Conservation (phyloP, 2,797 vertebrate genomes). For the Labeo calbasu region DNA sequence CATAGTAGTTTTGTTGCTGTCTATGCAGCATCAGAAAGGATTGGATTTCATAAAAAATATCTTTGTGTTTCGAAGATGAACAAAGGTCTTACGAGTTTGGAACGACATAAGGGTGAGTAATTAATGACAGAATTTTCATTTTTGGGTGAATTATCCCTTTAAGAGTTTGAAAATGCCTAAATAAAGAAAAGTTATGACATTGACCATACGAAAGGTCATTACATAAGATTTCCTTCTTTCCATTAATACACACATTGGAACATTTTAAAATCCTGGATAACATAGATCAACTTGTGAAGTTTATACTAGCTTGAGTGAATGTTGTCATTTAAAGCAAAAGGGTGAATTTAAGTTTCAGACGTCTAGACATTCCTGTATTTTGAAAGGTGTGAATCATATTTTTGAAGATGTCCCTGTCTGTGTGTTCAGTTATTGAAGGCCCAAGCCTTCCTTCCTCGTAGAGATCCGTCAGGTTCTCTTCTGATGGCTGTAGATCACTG, state of each 20-base stretch:
- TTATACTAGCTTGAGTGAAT: not conserved
- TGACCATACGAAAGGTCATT: not conserved
- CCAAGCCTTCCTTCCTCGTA: slow-evolving; percentile 89
- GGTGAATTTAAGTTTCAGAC: not conserved
- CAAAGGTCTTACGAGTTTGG: too few relatives aligned
- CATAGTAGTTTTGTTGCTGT: too few relatives aligned
- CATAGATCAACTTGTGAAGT: not conserved
- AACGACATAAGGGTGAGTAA: too few relatives aligned
- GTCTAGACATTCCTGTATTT: not conserved
- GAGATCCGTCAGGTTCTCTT: slow-evolving; percentile 89
- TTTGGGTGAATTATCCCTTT: too few relatives aligned
- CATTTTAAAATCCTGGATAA: not conserved
- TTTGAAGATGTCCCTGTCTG: slow-evolving; percentile 2
- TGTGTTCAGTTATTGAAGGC: slow-evolving; percentile 87
- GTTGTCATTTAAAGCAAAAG: not conserved
- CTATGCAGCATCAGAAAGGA: too few relatives aligned
- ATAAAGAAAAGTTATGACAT: slow-evolving; percentile 8
- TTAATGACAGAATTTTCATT: too few relatives aligned
- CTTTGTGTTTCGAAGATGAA: too few relatives aligned
- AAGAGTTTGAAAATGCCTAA: not conserved
- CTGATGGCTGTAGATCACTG: slow-evolving; percentile 98
- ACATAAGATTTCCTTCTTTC: not conserved
- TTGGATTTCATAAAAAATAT: too few relatives aligned
- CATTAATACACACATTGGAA: not conserved
- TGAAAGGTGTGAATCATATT: not conserved